Base-by-base conservation (phyloP, 1,140 invertebrate genomes). In the Drosophila parvula region DNA sequence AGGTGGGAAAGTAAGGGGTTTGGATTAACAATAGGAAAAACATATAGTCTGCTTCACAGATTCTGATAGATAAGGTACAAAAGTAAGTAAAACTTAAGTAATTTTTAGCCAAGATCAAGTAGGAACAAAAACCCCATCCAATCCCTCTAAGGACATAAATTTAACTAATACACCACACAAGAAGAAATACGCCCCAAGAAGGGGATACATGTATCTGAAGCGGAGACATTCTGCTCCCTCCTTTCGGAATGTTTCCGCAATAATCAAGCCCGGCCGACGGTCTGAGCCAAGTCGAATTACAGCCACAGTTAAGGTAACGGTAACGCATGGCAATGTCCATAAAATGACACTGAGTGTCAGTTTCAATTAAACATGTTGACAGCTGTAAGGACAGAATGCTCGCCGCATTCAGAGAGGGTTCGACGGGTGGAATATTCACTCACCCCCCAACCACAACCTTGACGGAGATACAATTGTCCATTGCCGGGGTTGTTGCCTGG, bases 341-440 rank as follows among this genome's bases (percentile, higher is more conserved):
- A 90, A 90, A 90, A 90, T 85, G 86, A 90, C 85, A 90, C 78
- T 90, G 85, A 89, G 88, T 90, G 88, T 90, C 88, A 90, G 88
- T 90, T 90, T 90, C 88, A 90, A 90, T 90, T 90, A 90, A 90
- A 90, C 88, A 88, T 90, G 88, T 90, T 90, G 88, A 90, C 88
- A 90, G 88, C 88, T 90, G 80, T 83, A 84, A 74, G 78, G 84
- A 69, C 73, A 79, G n/a, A n/a, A n/a, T n/a, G 57, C 48, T 59
- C 14, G 22, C 34, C 11, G 50, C 53, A 65, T 32, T 65, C 38
- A 34, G 50, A 22, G 32, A 18, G 36, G 28, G 5, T 28, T 48
- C 44, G 50, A 32, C 48, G 56, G 43, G 51, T 79, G 63, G 69
- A 78, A 78, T 61, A 74, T 43, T 12, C 18, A 74, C 9, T 5